Percentiles rank a stretch among this genome's conserved stretches.
Evolutionary conservation across 2,113 vertebrate genomes (phyloP).

Genomic region (Gymnocephalus cernua): DNA sequence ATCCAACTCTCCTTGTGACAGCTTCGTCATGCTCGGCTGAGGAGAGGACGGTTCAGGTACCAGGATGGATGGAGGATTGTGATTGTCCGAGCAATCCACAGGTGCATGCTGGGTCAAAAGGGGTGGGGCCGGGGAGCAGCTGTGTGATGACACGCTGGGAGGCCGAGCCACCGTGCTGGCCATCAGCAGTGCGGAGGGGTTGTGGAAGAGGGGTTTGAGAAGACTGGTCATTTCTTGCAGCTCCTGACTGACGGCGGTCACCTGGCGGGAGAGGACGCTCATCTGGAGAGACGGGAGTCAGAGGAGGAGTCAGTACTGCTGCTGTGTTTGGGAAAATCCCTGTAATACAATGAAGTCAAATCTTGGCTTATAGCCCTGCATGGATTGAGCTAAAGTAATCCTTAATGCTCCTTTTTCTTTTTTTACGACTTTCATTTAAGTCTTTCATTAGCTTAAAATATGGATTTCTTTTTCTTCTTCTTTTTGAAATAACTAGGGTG

Average conservation of each 20-base stretch:
- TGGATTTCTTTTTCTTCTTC: too few species aligned
- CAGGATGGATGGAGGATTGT: slow-evolving; percentile 6
- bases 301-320: background rate
- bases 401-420: background rate
- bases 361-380: too few species aligned
- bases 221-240: slow-evolving; percentile 86
- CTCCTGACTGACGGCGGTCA: slow-evolving; percentile 84
- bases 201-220: slow-evolving; percentile 81
- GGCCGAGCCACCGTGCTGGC: slow-evolving; percentile 71
- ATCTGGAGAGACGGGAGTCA: slow-evolving; percentile 72
- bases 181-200: slow-evolving; percentile 64
- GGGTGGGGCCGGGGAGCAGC: slow-evolving; percentile 64
- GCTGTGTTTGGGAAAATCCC: too few species aligned
- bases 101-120: slow-evolving; percentile 43
- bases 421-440: too few species aligned
- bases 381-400: background rate
- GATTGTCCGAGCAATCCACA: slow-evolving; percentile 14
- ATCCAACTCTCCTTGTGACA: slow-evolving; percentile 33
- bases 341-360: too few species aligned
- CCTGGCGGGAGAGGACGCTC: slow-evolving; percentile 83
- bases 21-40: background rate
- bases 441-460: too few species aligned
- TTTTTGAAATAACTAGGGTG: too few species aligned
- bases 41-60: background rate
- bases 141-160: slow-evolving; percentile 56